Evolutionary conservation across 2,797 vertebrate genomes (phyloP).

Genomic region (Rhincodon typus): DNA sequence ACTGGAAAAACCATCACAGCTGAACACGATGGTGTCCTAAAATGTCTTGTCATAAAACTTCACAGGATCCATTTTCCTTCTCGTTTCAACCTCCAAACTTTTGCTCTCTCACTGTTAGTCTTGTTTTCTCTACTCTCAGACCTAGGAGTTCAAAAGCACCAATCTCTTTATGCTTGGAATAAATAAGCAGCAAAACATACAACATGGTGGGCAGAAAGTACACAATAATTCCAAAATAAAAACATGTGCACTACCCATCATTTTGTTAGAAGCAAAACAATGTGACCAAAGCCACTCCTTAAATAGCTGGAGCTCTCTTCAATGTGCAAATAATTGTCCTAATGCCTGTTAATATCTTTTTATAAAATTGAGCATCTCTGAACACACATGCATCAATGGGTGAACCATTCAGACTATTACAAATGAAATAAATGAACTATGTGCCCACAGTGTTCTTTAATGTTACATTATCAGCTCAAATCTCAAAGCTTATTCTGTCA

Average conservation of each 20-base stretch:
- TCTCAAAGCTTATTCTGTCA: not conserved
- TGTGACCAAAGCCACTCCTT: not conserved
- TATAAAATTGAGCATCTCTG: not conserved
- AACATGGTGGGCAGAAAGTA: too few relatives aligned
- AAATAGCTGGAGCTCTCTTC: not conserved
- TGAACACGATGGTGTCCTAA: not conserved
- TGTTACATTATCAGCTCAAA: not conserved
- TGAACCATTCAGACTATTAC: not conserved
- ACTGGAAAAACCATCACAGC: not conserved
- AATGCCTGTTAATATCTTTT: not conserved
- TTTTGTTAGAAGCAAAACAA: not conserved
- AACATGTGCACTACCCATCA: too few relatives aligned
- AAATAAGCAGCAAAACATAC: too few relatives aligned
- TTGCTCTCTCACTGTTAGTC: not conserved
- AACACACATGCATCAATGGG: not conserved
- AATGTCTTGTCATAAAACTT: not conserved
- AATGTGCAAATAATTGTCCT: not conserved
- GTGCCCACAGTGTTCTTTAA: not conserved
- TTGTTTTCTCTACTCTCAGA: not conserved
- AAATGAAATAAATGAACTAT: not conserved
- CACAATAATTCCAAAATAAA: not conserved
- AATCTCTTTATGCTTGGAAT: not conserved
- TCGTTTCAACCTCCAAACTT: not conserved
- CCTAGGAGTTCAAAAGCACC: not conserved
- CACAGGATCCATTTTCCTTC: not conserved